phyloP scores from a whole-genome alignment of 1,140 invertebrate species.

The Lepidotrigona ventralis region DNA sequence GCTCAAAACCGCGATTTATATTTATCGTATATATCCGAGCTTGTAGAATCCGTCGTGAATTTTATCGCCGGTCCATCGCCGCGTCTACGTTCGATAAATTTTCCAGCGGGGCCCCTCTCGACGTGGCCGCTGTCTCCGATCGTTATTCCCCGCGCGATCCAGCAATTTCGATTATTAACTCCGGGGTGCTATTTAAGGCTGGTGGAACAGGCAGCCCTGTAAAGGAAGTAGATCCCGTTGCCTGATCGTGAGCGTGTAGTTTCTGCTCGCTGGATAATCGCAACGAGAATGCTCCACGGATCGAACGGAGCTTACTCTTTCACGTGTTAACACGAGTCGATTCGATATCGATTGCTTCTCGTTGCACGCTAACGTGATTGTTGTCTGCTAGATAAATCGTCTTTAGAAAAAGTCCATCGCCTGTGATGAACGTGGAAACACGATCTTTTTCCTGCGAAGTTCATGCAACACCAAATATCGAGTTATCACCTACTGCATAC shows the following conservation, averaged over 20 bases:
- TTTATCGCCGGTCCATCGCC: slow-evolving; percentile 35
- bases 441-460: neutral
- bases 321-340: neutral
- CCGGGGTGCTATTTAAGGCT: neutral
- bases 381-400: neutral
- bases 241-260: neutral
- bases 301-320: neutral
- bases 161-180: slow-evolving; percentile 19
- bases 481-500: neutral
- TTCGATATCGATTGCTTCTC: neutral
- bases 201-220: neutral
- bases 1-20: slow-evolving; percentile 51
- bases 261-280: neutral
- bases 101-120: neutral
- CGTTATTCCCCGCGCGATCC: slow-evolving; percentile 14
- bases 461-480: neutral
- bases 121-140: slow-evolving; percentile 7
- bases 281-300: neutral
- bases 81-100: slow-evolving; percentile 27
- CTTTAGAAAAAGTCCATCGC: neutral
- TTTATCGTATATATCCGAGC: slow-evolving; percentile 46
- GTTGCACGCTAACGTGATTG: neutral
- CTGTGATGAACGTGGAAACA: neutral
- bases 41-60: slow-evolving; percentile 33
- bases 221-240: neutral